Percentiles rank a stretch among this genome's conserved stretches.
Conservation (phyloP, 2,113 vertebrate species). For the Tretioscincus oriximinensis region DNA sequence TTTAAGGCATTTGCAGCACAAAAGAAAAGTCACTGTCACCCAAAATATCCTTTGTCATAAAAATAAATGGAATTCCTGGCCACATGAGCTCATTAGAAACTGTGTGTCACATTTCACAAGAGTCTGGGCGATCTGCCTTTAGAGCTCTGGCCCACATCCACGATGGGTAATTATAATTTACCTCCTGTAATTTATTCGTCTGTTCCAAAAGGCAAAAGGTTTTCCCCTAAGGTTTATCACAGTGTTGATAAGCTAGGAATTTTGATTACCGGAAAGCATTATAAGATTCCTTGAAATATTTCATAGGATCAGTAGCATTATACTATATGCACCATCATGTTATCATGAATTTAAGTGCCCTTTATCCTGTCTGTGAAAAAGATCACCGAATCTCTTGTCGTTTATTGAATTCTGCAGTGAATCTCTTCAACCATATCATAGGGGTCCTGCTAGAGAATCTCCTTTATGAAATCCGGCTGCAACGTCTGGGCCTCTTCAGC, state of each 20-base stretch:
- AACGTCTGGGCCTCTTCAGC: too few species aligned
- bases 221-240: not conserved
- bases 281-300: not conserved
- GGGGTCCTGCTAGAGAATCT: not conserved
- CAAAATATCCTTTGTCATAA: not conserved
- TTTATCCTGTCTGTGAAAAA: not conserved
- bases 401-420: not conserved
- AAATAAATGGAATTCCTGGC: not conserved
- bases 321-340: too few species aligned
- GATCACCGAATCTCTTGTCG: not conserved
- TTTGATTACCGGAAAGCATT: rapidly evolving
- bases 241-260: not conserved
- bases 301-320: not conserved
- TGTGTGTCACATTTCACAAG: conserved; percentile 18
- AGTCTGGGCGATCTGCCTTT: not conserved
- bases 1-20: not conserved
- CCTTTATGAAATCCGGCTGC: too few species aligned
- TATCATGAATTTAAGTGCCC: too few species aligned
- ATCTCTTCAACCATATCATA: not conserved
- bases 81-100: not conserved
- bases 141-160: not conserved
- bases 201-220: not conserved
- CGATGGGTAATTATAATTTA: not conserved
- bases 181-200: not conserved
- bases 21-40: not conserved